These are phyloP conservation scores for Epinotia brunnichana DNA, from an alignment of 2,888 invertebrate species.

Conservation along the genomic window DNA sequence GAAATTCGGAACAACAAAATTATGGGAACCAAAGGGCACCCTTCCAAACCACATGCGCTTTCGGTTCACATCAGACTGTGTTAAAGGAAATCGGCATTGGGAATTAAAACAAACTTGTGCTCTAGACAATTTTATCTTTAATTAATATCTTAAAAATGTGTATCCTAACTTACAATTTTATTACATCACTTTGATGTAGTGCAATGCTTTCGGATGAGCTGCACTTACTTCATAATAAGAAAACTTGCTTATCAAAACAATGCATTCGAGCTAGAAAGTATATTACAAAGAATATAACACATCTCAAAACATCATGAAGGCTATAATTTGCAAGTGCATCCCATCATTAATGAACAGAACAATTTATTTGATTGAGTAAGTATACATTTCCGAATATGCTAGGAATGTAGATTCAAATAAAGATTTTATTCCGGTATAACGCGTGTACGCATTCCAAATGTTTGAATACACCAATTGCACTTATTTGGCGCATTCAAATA, in stretches of 20 bases:
- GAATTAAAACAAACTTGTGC: constrained; percentile 34
- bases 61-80: too few relatives aligned
- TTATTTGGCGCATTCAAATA: not conserved
- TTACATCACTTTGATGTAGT: constrained; percentile 65
- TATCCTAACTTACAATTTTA: constrained; percentile 60
- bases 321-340: constrained; percentile 57
- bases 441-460: not conserved
- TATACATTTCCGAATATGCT: constrained; percentile 64
- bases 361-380: constrained; percentile 50
- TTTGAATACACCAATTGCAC: not conserved
- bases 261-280: constrained; percentile 23
- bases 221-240: constrained; percentile 56
- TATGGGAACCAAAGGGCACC: too few relatives aligned
- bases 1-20: too few relatives aligned
- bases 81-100: not conserved
- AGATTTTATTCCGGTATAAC: not conserved
- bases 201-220: constrained; percentile 59
- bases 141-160: constrained; percentile 53
- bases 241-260: constrained; percentile 36
- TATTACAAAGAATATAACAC: constrained; percentile 35
- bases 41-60: too few relatives aligned
- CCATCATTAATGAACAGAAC: constrained; percentile 57
- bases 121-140: constrained; percentile 47
- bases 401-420: constrained; percentile 45
- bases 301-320: constrained; percentile 44